phyloP scores from a whole-genome alignment of 2,888 invertebrate species.

The Ichneumon xanthorius region DNA sequence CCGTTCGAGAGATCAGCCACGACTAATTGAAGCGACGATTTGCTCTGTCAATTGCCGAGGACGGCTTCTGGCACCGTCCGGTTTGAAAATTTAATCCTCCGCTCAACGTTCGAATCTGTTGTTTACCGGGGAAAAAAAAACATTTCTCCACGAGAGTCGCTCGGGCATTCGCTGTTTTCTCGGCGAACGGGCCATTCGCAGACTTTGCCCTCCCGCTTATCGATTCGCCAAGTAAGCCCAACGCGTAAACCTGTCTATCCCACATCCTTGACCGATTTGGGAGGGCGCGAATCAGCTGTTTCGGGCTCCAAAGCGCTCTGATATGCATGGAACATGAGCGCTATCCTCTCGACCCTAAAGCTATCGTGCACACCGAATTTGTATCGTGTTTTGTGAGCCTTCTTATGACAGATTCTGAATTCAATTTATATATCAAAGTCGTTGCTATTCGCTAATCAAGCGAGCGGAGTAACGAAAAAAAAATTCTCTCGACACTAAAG shows the following conservation, averaged over 20 bases:
- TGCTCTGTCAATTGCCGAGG: not conserved
- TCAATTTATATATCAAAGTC: not conserved
- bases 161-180: constrained; percentile 10
- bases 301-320: constrained; percentile 41
- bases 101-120: not conserved
- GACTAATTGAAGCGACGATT: not conserved
- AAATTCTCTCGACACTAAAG: too few species aligned
- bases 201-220: constrained; percentile 45
- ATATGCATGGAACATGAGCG: constrained; percentile 6
- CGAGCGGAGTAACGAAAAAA: not conserved
- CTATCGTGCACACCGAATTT: not conserved
- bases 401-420: not conserved
- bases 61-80: not conserved
- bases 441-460: not conserved
- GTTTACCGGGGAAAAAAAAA: not conserved
- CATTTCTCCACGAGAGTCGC: not conserved
- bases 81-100: too few species aligned
- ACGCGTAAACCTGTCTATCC: constrained; percentile 50
- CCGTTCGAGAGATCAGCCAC: not conserved
- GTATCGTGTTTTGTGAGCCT: not conserved
- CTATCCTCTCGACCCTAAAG: not conserved
- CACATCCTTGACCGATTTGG: constrained; percentile 65
- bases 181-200: constrained; percentile 13
- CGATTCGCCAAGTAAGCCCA: constrained; percentile 56
- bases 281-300: constrained; percentile 62